Base-by-base conservation (phyloP, 30 jellyfish, hydroid and myxozoan genomes). In the Hydra vulgaris region DNA sequence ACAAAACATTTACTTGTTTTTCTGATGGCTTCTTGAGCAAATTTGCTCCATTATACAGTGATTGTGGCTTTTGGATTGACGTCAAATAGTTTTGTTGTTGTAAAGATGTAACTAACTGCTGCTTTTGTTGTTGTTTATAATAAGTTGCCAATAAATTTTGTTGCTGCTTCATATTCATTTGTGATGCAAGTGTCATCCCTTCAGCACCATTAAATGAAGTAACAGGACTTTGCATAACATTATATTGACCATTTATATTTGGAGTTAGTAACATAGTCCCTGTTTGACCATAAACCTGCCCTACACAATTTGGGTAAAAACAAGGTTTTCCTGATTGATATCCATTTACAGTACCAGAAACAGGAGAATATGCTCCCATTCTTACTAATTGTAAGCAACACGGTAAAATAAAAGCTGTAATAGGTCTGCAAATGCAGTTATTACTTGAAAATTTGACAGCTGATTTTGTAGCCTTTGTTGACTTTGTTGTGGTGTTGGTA, bases 401-500 rank as follows among this genome's bases (percentile, higher is more conserved):
- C 8, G 75, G 75, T n/a, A 68, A 23, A 68, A 68, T 68, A 16
- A n/a, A 68, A 15, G 75, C 75, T n/a, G 75, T 68, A n/a, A 68
- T 16, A 3, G 75, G 75, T 68, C 27, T 68, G 16, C 75, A 68
- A 3, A 68, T 23, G 27, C 75, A 68, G 26, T 20, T 20, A 68
- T n/a, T 68, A 68, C 75, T 68, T 15, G 82, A 82, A 25, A 24
- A 76, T 8, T 25, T 76, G 7, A 53, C 84, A 7, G 80, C 66
- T 22, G 81, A 73, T 53, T 73, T 73, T 73, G 81, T 73, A 21
- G 81, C 73, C 66, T 73, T 73, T 17, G 25, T 27, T 17, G 74
- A 21, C 67, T 78, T 61, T 40, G 66, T 80, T 18, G 79, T 21
- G 72, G 87, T 23, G 1, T 40, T 78, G 12, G 80, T 20, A 54